phyloP scores from a whole-genome alignment of 2,113 vertebrate species.

The Brachionichthys hirsutus region DNA sequence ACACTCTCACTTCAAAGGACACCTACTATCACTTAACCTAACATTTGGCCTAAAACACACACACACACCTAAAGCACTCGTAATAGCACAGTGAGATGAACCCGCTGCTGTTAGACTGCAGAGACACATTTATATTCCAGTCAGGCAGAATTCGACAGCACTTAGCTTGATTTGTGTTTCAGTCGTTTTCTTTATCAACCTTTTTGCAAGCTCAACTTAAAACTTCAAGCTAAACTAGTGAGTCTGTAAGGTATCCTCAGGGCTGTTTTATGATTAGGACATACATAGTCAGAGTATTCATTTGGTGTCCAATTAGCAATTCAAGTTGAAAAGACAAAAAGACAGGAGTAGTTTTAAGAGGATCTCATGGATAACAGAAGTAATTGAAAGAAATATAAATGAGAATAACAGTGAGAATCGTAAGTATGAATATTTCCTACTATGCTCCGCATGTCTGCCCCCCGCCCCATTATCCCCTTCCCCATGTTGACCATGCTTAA shows the following conservation, averaged over 20 bases:
- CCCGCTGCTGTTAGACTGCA: slow-evolving; percentile 22
- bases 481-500: slow-evolving; percentile 1
- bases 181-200: slow-evolving; percentile 41
- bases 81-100: slow-evolving; percentile 15
- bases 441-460: slow-evolving; percentile 2
- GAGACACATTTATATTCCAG: slow-evolving; percentile 59
- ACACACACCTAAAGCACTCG: slow-evolving; percentile 15
- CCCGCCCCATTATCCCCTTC: slow-evolving; percentile 3
- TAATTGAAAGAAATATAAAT: background rate
- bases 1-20: slow-evolving; percentile 41
- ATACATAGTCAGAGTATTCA: slow-evolving; percentile 31
- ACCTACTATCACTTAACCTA: slow-evolving; percentile 43
- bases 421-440: background rate
- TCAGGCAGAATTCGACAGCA: slow-evolving; percentile 62
- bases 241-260: slow-evolving; percentile 39
- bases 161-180: slow-evolving; percentile 71
- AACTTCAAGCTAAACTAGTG: slow-evolving; percentile 56
- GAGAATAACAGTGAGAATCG: background rate
- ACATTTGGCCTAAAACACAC: slow-evolving; percentile 52
- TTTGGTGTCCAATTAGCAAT: slow-evolving; percentile 24
- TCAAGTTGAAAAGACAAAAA: slow-evolving; percentile 7
- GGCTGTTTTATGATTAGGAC: slow-evolving; percentile 25
- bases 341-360: background rate
- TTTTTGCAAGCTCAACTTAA: slow-evolving; percentile 25
- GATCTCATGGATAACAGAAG: background rate